Evolutionary conservation across 2,797 vertebrate genomes (phyloP).

Genomic region (Acrossocheilus fasciatus): DNA sequence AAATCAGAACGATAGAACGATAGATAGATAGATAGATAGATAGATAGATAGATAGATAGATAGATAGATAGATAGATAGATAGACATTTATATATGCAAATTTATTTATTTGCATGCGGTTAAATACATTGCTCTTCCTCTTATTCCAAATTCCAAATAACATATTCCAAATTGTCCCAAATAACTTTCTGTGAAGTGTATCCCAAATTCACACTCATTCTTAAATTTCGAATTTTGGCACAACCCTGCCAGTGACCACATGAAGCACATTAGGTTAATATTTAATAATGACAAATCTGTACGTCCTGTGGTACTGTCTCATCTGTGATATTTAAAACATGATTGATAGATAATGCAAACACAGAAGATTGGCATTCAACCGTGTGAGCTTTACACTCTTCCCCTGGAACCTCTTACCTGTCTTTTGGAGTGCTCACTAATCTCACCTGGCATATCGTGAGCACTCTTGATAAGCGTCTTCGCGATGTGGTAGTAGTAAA

Average conservation of each 20-base stretch:
- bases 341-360: background rate
- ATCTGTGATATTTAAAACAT: background rate
- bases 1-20: no score
- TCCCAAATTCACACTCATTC: background rate
- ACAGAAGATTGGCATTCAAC: conserved; percentile 4
- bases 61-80: background rate
- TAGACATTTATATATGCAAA: no score
- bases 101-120: no score
- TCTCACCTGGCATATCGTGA: conserved; percentile 91
- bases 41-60: background rate
- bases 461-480: conserved; percentile 91
- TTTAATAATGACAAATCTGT: background rate
- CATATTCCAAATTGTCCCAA: no score
- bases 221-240: background rate
- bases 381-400: background rate
- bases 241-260: background rate
- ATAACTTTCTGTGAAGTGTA: no score
- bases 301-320: background rate
- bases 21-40: background rate
- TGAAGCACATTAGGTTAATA: background rate
- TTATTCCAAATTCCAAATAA: no score
- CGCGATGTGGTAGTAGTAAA: conserved; percentile 95
- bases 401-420: conserved; percentile 79
- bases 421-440: conserved; percentile 90
- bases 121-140: no score